A percentile compares a stretch with the other conserved stretches of the same genome.
These are phyloP conservation scores for Siderastrea siderea DNA, from an alignment of 92 coral and sea anemone species.

Conservation along the genomic window DNA sequence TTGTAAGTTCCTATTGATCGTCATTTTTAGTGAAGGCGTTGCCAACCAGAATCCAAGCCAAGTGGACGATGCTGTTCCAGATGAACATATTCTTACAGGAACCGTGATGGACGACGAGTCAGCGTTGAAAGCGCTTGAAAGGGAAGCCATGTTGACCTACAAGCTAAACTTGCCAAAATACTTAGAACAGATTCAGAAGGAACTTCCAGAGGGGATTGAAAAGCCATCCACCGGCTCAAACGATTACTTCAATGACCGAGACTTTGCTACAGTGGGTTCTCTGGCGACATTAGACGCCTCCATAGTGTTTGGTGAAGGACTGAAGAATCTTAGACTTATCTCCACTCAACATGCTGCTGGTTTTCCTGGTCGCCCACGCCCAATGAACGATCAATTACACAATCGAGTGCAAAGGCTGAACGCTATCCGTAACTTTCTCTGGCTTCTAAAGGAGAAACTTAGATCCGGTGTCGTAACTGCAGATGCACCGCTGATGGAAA, in stretches of 20 bases:
- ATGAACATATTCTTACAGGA: conserved; percentile 15
- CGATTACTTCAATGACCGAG: conserved; percentile 3
- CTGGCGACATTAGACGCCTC: conserved; percentile 12
- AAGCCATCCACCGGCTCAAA: background rate
- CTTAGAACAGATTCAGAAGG: background rate
- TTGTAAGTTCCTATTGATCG: too few species aligned
- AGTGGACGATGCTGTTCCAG: background rate
- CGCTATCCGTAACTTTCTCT: background rate
- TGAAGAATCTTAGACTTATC: conserved; percentile 3
- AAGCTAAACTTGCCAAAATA: conserved; percentile 14
- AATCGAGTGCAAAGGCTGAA: conserved; percentile 6
- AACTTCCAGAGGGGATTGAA: background rate
- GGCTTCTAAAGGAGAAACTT: conserved; percentile 28
- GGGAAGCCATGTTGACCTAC: conserved; percentile 12
- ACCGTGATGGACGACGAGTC: conserved; percentile 21
- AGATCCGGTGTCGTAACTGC: conserved; percentile 11
- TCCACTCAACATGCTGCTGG: background rate
- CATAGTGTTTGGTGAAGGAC: conserved; percentile 13
- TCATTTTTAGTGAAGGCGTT: too few species aligned
- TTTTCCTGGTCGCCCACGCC: conserved; percentile 5
- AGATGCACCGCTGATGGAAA: conserved; percentile 10
- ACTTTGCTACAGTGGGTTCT: conserved; percentile 11
- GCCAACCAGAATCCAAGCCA: background rate
- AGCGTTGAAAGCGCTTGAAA: background rate
- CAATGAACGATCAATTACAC: conserved; percentile 3